A percentile compares a stretch with the other conserved stretches of the same genome.
Evolutionary conservation across 2,888 invertebrate species (phyloP).

Genomic region (Tinea trinotella): DNA sequence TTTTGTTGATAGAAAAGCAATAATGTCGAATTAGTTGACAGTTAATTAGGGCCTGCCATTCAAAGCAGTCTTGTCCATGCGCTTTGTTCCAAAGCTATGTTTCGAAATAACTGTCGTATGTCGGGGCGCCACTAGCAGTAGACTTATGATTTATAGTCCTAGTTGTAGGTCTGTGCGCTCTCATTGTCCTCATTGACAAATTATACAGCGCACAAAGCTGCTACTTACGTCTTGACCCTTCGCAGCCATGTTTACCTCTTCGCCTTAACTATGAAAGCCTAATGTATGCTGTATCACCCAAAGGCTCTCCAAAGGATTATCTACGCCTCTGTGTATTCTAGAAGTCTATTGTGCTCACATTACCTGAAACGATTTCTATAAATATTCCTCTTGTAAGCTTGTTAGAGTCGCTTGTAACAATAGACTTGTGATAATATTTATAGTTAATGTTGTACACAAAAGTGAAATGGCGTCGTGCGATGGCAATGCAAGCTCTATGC

Average conservation of each 20-base stretch:
- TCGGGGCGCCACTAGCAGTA: conserved; percentile 40
- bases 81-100: conserved; percentile 42
- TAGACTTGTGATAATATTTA: conserved; percentile 17
- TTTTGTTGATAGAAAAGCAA: conserved; percentile 34
- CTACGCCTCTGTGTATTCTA: conserved; percentile 11
- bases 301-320: conserved; percentile 1
- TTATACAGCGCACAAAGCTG: conserved; percentile 33
- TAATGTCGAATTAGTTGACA: conserved; percentile 62
- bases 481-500: conserved; percentile 17
- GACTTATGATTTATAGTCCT: conserved; percentile 50
- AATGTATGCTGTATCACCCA: background rate
- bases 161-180: conserved; percentile 25
- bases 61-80: conserved; percentile 38
- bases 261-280: background rate
- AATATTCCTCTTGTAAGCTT: conserved; percentile 11
- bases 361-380: conserved; percentile 3
- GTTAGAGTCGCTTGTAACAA: conserved; percentile 12
- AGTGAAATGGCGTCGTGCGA: conserved; percentile 19
- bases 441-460: conserved; percentile 19
- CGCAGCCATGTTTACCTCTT: background rate
- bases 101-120: conserved; percentile 56
- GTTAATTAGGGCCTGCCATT: conserved; percentile 66
- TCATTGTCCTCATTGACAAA: conserved; percentile 62
- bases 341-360: conserved; percentile 8
- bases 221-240: conserved; percentile 13